Conservation (phyloP, 2,113 vertebrate species). For the Rana temporaria region DNA sequence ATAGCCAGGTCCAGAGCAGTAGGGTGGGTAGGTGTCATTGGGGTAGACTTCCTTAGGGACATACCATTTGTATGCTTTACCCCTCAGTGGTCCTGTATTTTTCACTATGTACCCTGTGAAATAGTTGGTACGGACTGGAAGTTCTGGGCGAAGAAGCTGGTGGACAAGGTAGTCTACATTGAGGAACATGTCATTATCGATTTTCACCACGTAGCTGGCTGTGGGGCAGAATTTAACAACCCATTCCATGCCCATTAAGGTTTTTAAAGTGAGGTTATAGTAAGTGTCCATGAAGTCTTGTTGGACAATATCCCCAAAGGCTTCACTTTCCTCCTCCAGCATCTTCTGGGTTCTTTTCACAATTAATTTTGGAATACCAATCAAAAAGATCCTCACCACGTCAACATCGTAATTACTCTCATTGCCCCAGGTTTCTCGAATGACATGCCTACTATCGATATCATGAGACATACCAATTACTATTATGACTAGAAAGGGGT, state of each 20-base stretch:
- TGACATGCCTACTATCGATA: background rate
- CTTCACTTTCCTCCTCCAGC: conserved; percentile 20
- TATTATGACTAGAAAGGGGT: conserved; percentile 75
- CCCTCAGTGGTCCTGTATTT: background rate
- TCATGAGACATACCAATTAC: background rate
- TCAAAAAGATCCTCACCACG: conserved; percentile 38
- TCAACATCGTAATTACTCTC: conserved; percentile 42
- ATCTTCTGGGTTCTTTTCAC: background rate
- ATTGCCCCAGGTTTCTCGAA: conserved; percentile 46
- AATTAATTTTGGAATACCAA: background rate
- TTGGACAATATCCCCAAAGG: conserved; percentile 33
- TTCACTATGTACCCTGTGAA: conserved; percentile 48
- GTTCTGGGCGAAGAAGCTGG: conserved; percentile 43
- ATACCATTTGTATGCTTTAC: conserved; percentile 30
- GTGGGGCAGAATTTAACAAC: conserved; percentile 44
- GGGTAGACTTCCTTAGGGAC: conserved; percentile 53
- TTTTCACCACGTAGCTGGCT: conserved; percentile 55
- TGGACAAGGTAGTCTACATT: conserved; percentile 47
- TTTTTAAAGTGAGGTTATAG: conserved; percentile 51
- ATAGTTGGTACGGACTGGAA: conserved; percentile 31
- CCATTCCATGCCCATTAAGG: conserved; percentile 53
- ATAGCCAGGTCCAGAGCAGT: conserved; percentile 58
- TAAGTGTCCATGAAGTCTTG: conserved; percentile 59
- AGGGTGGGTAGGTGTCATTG: conserved; percentile 30
- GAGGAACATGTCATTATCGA: conserved; percentile 54